phyloP scores from a whole-genome alignment of 2,113 vertebrate genomes.

The Poeciliopsis turrubarensis region DNA sequence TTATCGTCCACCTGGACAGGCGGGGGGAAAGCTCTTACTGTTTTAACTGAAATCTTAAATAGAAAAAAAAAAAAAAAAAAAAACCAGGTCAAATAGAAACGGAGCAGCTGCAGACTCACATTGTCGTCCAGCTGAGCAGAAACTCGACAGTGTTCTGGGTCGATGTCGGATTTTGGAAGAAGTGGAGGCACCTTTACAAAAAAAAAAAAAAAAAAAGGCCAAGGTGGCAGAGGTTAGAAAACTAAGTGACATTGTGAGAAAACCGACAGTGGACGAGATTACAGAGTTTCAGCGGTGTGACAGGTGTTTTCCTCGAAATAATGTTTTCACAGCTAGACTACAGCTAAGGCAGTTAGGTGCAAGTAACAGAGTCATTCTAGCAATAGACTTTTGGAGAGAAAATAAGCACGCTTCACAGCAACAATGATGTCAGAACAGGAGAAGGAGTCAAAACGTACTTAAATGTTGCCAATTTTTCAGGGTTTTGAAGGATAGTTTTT shows the following conservation, averaged over 20 bases:
- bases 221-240: neutral
- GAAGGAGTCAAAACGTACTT: neutral
- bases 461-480: neutral
- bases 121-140: constrained; percentile 98
- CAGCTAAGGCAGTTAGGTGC: neutral
- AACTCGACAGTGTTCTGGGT: constrained; percentile 93
- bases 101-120: constrained; percentile 78
- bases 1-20: constrained; percentile 93
- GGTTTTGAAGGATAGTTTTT: neutral
- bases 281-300: neutral
- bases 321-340: neutral
- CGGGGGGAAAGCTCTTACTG: neutral
- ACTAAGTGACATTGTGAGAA: neutral
- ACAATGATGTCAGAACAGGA: no score
- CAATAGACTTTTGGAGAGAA: neutral
- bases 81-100: neutral
- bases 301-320: neutral
- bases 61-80: no score
- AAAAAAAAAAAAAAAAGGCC: neutral
- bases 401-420: no score
- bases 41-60: neutral
- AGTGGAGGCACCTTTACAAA: constrained; percentile 88
- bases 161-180: constrained; percentile 91
- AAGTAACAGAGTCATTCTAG: neutral
- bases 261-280: neutral